These are phyloP conservation scores for Hemichromis elongatus DNA, from an alignment of 2,113 vertebrate genomes.

Conservation along the genomic window DNA sequence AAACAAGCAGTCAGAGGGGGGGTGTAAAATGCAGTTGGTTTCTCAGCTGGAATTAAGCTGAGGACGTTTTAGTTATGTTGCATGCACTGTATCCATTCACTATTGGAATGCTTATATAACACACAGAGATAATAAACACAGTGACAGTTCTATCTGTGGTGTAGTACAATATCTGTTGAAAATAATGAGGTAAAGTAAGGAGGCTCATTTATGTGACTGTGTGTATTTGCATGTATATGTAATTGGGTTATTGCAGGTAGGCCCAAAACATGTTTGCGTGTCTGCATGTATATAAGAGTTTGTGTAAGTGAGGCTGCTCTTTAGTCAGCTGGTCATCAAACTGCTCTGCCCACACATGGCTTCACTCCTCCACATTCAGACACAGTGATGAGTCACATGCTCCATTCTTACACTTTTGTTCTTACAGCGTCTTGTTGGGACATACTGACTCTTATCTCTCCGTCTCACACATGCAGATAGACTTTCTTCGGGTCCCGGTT, in stretches of 20 bases:
- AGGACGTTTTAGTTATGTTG: not conserved
- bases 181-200: not conserved
- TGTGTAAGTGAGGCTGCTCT: constrained; percentile 53
- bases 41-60: not conserved
- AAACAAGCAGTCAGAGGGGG: not conserved
- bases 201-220: not conserved
- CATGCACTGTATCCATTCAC: not conserved
- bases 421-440: constrained; percentile 61
- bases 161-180: not conserved
- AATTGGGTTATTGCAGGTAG: not conserved
- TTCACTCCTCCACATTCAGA: constrained; percentile 68
- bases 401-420: constrained; percentile 74
- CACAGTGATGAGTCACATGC: constrained; percentile 74
- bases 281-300: constrained; percentile 19
- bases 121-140: not conserved
- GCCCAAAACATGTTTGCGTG: not conserved
- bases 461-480: not conserved
- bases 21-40: not conserved
- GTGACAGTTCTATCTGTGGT: not conserved
- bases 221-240: not conserved
- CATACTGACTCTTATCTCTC: constrained; percentile 43
- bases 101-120: not conserved
- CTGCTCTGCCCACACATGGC: constrained; percentile 62
- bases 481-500: not conserved
- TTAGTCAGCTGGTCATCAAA: constrained; percentile 62